These are phyloP conservation scores for Poecilia latipinna DNA, from an alignment of 2,113 vertebrate genomes.

Conservation along the genomic window DNA sequence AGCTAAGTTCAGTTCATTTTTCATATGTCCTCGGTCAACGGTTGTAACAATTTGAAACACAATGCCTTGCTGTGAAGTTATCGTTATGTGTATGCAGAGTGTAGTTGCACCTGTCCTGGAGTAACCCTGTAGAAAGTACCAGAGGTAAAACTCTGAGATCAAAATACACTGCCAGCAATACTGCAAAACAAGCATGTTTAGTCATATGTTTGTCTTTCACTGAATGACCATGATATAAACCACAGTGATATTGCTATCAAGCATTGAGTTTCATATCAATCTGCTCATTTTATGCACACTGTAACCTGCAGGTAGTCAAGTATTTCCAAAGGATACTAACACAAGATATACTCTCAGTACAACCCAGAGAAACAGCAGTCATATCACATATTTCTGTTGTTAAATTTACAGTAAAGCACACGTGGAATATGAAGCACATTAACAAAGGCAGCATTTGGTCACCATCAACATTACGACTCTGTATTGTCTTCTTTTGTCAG, in stretches of 20 bases:
- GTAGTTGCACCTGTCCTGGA: neutral
- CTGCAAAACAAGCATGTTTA: conserved; percentile 17
- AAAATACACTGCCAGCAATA: conserved; percentile 42
- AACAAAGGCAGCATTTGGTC: conserved; percentile 32
- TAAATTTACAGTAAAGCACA: conserved; percentile 57
- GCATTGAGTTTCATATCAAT: neutral
- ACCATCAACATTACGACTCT: neutral
- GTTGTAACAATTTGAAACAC: neutral
- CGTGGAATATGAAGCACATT: conserved; percentile 52
- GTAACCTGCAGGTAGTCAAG: conserved; percentile 21
- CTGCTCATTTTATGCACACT: neutral
- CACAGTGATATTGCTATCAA: neutral
- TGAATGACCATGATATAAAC: neutral
- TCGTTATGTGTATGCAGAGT: neutral
- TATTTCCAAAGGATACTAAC: conserved; percentile 40
- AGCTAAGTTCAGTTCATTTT: too few relatives aligned
- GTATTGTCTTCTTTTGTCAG: neutral
- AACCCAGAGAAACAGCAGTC: conserved; percentile 15
- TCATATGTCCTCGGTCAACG: too few relatives aligned
- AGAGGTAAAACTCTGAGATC: conserved; percentile 10
- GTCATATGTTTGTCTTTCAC: neutral
- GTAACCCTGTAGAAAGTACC: too few relatives aligned
- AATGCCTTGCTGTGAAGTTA: neutral
- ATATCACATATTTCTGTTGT: conserved; percentile 31
- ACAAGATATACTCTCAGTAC: conserved; percentile 11